These are phyloP conservation scores for Cheilosia pagana DNA, from an alignment of 2,888 invertebrate species.

Conservation along the genomic window DNA sequence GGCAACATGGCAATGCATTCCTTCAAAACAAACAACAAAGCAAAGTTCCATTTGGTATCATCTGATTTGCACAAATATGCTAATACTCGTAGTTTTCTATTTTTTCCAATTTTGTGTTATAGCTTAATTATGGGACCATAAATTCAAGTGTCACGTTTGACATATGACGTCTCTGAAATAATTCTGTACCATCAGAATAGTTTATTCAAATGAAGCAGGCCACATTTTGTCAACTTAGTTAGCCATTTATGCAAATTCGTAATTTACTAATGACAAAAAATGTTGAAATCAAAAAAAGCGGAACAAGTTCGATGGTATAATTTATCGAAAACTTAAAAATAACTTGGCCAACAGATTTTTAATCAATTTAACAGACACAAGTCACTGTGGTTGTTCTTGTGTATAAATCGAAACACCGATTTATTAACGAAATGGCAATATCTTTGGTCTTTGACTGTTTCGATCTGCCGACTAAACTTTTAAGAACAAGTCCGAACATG, in stretches of 20 bases:
- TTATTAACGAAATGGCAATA: not conserved
- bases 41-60: too few relatives aligned
- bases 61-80: not conserved
- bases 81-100: not conserved
- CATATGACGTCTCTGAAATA: slow-evolving; percentile 42
- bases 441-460: not conserved
- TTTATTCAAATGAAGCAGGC: slow-evolving; percentile 33
- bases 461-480: not conserved
- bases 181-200: slow-evolving; percentile 29
- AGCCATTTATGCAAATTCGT: slow-evolving; percentile 41
- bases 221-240: slow-evolving; percentile 16
- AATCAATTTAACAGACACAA: slow-evolving; percentile 3
- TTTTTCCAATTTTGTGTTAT: slow-evolving; percentile 13
- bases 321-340: not conserved
- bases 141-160: slow-evolving; percentile 50
- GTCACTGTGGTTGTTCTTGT: not conserved
- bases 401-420: not conserved
- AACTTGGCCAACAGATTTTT: not conserved
- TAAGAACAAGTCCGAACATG: not conserved
- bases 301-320: slow-evolving; percentile 21
- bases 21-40: too few relatives aligned
- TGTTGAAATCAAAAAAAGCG: slow-evolving; percentile 2
- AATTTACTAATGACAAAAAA: slow-evolving; percentile 28
- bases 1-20: too few relatives aligned
- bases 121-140: slow-evolving; percentile 44